Base-by-base conservation (phyloP, 2,888 invertebrate genomes). In the Lasius fuliginosus region DNA sequence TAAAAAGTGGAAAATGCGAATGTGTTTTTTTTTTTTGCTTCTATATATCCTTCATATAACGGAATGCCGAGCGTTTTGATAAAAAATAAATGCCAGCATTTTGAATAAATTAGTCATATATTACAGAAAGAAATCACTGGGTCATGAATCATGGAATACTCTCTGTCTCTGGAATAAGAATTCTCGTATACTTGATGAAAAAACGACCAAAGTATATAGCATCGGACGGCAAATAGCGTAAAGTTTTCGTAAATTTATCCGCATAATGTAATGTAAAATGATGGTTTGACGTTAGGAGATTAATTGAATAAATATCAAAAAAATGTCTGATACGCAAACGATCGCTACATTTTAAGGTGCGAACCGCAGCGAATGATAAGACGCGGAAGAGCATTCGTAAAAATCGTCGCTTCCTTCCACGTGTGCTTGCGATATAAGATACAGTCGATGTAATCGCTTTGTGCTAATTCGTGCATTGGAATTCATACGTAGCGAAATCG, bases 171-270 rank as follows among this genome's bases (percentile, higher is more conserved):
- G 49, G 15, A 69, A 30, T 36, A 42, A 46, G 15, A 62, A 46
- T 12, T 49, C 18, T 53, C 27, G 1, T 36, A 53, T 56, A 56
- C 2, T 18, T 27, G 23, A 69, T n/a, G n/a, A 30, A 30, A 56
- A 40, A 56, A 68, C 12, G 69, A 69, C 69, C 69, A 77, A 77
- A 77, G 9, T 77, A 53, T 53, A 23, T 64, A 64, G 1, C 33
- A 67, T 53, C 36, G 3, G 27, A 33, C 23, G 23, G 30, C 33
- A 42, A 18, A 15, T 42, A 67, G 18, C 18, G 12, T 75, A 76
- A 67, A 67, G 11, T 40, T 53, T 67, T 53, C 68, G 3, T 46
- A 65, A 60, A 2, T 62, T 60, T 74, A 46, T 27, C 33, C 33
- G 5, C 15, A n/a, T n/a, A 53, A 53, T 53, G n/a, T n/a, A 53